Evolutionary conservation across 2,888 invertebrate species (phyloP), one percentile per base, ranked within the genome.

Genomic region (Caradrina clavipalpis): DNA sequence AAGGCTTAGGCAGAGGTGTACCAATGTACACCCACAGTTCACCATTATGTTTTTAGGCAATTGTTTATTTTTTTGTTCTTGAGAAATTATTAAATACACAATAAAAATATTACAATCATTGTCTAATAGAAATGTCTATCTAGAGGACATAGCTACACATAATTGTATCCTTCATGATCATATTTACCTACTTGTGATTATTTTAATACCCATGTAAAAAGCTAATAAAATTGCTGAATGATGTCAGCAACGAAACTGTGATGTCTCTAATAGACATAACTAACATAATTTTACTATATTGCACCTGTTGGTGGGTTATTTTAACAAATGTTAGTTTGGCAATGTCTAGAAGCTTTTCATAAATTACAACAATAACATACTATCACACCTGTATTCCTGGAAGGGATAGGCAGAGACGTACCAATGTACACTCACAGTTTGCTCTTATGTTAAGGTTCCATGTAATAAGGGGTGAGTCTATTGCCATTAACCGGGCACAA

Each of bases 211-310:
- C 5, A 21, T 69, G 55, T 73, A 50, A 76, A 39, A 13, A 51
- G 26, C 31, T 76, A 19, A 39, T 73, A 47, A 51, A 66, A 70
- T 35, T 10, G 4, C 31, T 31, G 26, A 19, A 50, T 76, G 73
- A 73, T 61, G 70, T 62, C 76, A 76, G 47, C 56, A 49, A 53
- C 65, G 11, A 13, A 31, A 5, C 8, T 8, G 7, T 35, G 11
- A 31, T 31, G 42, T 35, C 31, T 53, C 17, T 63, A 19, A 35
- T 60, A 8, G n/a, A 47, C 6, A 5, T 60, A 45, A 39, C 19
- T 31, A 55, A 45, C 11, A 21, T 31, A 39, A 66, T 55, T 58
- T 47, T 13, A 54, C 10, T 6, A 73, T 45, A 15, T 42, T 42
- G 6, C 45, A 45, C 45, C 17, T 45, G 17, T 17, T 15, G 1